Evolutionary conservation across 2,113 vertebrate genomes (phyloP).

Genomic region (Anas platyrhynchos): DNA sequence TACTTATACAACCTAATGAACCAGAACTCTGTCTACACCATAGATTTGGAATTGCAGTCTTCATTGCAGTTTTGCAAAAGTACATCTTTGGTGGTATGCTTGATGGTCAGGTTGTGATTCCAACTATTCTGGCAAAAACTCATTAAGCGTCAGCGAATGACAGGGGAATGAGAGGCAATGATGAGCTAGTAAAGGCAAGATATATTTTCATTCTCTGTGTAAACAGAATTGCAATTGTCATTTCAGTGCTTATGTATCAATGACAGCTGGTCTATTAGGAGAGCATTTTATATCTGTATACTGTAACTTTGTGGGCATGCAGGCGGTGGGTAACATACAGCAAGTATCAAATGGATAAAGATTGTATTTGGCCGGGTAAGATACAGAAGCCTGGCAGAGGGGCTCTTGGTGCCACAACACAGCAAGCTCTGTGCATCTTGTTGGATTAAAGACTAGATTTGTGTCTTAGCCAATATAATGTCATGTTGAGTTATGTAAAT

Average conservation of each 20-base stretch:
- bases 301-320: background rate
- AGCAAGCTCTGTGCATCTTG: conserved; percentile 68
- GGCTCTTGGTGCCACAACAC: conserved; percentile 72
- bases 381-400: conserved; percentile 40
- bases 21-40: background rate
- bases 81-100: background rate
- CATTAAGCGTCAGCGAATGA: conserved; percentile 20
- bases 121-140: conserved; percentile 17
- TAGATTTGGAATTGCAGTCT: background rate
- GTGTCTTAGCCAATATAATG: conserved; percentile 78
- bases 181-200: background rate
- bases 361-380: conserved; percentile 47
- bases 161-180: background rate
- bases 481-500: conserved; percentile 85
- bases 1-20: background rate
- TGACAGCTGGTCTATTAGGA: background rate
- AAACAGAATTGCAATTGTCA: background rate
- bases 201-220: background rate
- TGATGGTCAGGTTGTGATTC: conserved; percentile 26
- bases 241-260: background rate
- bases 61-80: background rate
- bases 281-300: background rate
- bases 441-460: conserved; percentile 79
- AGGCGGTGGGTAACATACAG: conserved; percentile 2
- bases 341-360: conserved; percentile 49